A percentile compares a stretch with the other conserved stretches of the same genome.
Evolutionary conservation across 2,797 vertebrate genomes (phyloP).

Genomic region (Centroberyx gerrardi): DNA sequence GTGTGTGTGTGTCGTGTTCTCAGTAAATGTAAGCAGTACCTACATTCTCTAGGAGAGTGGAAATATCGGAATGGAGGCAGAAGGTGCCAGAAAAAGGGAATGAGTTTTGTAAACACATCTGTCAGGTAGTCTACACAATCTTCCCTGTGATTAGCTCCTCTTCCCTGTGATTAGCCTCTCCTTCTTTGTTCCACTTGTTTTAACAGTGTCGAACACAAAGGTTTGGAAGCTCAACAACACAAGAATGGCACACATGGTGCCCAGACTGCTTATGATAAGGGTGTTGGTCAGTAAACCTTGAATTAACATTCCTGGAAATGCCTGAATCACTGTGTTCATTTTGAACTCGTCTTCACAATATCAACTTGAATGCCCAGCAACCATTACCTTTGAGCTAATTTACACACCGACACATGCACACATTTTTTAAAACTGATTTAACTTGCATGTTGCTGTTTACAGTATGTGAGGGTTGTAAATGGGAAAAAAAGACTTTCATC

Average conservation of each 20-base stretch:
- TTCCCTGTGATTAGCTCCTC: neutral
- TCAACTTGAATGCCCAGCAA: neutral
- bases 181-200: slow-evolving; percentile 5
- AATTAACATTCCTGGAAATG: slow-evolving; percentile 34
- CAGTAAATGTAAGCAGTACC: neutral
- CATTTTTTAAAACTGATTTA: neutral
- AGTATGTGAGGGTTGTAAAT: neutral
- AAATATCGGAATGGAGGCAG: slow-evolving; percentile 3
- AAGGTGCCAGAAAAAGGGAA: neutral
- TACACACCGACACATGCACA: neutral
- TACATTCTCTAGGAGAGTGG: neutral
- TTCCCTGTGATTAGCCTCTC: neutral
- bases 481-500: neutral
- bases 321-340: slow-evolving; percentile 3
- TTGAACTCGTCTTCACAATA: neutral
- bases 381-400: neutral
- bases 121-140: slow-evolving; percentile 24
- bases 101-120: slow-evolving; percentile 27
- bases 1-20: neutral
- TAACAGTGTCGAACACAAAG: neutral
- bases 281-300: neutral
- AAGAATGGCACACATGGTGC: slow-evolving; percentile 9
- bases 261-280: slow-evolving; percentile 44
- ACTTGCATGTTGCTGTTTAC: neutral
- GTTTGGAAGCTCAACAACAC: slow-evolving; percentile 19